phyloP scores from a whole-genome alignment of 2,888 invertebrate genomes.

The Caenorhabditis sp. region DNA sequence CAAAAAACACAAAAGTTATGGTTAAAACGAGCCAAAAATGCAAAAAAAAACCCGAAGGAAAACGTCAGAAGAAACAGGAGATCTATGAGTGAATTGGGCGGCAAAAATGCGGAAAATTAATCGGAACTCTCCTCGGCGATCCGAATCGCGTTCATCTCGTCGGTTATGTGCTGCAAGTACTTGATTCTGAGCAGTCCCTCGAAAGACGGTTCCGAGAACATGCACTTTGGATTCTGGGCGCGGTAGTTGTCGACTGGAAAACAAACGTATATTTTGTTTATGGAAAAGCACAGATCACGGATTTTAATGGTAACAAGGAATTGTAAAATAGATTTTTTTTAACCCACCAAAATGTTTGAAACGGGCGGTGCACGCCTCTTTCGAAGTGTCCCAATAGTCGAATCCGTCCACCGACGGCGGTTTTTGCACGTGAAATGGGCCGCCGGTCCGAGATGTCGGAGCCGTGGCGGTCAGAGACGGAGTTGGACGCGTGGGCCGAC shows the following conservation, averaged over 20 bases:
- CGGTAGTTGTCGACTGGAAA: conserved; percentile 35
- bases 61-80: neutral
- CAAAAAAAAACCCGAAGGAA: neutral
- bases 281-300: neutral
- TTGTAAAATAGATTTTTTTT: neutral
- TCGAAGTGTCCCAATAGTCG: conserved; percentile 32
- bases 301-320: neutral
- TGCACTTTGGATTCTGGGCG: conserved; percentile 9
- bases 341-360: conserved; percentile 18
- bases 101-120: neutral
- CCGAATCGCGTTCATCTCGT: conserved; percentile 21
- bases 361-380: conserved; percentile 27
- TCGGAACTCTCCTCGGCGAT: neutral
- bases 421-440: conserved; percentile 2
- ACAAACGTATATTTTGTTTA: neutral
- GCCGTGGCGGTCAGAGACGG: no score
- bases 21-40: no score
- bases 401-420: conserved; percentile 24
- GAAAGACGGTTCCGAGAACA: conserved; percentile 16
- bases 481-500: no score
- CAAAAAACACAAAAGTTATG: no score
- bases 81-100: neutral
- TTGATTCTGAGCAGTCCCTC: conserved; percentile 32
- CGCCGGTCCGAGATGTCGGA: neutral
- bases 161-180: conserved; percentile 26